Conservation (phyloP, 1,140 invertebrate species). For the Contarinia nasturtii region DNA sequence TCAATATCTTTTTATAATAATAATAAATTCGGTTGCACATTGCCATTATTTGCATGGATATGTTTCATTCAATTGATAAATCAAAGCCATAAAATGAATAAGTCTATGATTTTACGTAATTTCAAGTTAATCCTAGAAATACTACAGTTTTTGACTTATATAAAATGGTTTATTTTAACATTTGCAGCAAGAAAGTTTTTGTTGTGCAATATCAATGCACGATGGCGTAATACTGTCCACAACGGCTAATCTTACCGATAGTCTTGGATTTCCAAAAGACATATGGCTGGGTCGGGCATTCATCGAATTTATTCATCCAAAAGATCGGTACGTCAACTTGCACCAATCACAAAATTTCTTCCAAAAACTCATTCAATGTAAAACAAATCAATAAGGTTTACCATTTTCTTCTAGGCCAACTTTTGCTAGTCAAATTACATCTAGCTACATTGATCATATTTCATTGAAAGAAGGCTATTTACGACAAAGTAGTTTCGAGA, state of each 20-base stretch:
- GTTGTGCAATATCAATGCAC: slow-evolving; percentile 59
- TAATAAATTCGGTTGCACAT: no score
- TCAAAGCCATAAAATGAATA: no score
- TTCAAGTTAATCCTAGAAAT: no score
- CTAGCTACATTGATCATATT: slow-evolving; percentile 25
- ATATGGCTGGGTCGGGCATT: slow-evolving; percentile 73
- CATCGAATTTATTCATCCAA: slow-evolving; percentile 67
- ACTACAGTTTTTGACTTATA: no score
- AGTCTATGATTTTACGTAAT: no score
- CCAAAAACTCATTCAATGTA: no score
- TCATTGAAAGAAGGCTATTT: slow-evolving; percentile 21
- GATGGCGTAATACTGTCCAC: slow-evolving; percentile 63
- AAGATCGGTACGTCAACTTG: slow-evolving; percentile 33
- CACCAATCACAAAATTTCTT: background rate
- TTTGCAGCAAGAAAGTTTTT: slow-evolving; percentile 42
- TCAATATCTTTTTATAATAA: no score
- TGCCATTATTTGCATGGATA: no score
- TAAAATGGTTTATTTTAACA: background rate
- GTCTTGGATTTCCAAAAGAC: slow-evolving; percentile 62
- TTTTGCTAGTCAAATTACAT: slow-evolving; percentile 38
- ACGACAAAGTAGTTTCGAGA: slow-evolving; percentile 6
- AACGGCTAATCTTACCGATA: slow-evolving; percentile 42
- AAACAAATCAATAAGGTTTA: background rate
- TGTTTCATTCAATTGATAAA: no score
- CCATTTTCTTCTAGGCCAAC: slow-evolving; percentile 14